Percentiles rank a stretch among this genome's conserved stretches.
Evolutionary conservation across 2,113 vertebrate genomes (phyloP).

Genomic region (Trematocara zebra): DNA sequence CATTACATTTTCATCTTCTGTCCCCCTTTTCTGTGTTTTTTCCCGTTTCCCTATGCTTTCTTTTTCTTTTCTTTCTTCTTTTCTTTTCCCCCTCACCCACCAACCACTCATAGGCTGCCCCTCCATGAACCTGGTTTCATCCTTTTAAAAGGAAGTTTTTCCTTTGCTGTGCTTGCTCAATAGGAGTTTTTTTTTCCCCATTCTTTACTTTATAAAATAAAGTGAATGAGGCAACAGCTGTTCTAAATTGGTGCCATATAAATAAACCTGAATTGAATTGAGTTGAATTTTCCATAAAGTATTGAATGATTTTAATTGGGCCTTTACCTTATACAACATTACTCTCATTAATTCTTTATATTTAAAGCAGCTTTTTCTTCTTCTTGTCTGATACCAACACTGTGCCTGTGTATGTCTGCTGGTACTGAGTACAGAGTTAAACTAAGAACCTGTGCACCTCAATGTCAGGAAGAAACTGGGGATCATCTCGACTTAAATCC

Average conservation of each 20-base stretch:
- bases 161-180: neutral
- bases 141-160: neutral
- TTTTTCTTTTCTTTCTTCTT: neutral
- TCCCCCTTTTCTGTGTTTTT: neutral
- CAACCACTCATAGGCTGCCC: neutral
- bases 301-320: neutral
- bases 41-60: neutral
- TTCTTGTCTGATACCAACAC: neutral
- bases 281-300: neutral
- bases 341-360: rapidly evolving
- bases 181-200: rapidly evolving
- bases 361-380: neutral
- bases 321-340: neutral
- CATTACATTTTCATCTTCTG: neutral
- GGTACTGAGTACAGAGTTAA: neutral
- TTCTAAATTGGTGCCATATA: neutral
- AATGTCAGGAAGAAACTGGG: neutral
- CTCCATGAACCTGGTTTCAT: neutral
- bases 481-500: rapidly evolving
- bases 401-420: neutral
- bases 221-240: neutral
- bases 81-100: neutral
- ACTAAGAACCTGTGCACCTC: neutral
- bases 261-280: neutral
- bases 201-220: neutral